phyloP scores from a whole-genome alignment of 2,888 invertebrate genomes.

The Pseudeuparius sepicola region DNA sequence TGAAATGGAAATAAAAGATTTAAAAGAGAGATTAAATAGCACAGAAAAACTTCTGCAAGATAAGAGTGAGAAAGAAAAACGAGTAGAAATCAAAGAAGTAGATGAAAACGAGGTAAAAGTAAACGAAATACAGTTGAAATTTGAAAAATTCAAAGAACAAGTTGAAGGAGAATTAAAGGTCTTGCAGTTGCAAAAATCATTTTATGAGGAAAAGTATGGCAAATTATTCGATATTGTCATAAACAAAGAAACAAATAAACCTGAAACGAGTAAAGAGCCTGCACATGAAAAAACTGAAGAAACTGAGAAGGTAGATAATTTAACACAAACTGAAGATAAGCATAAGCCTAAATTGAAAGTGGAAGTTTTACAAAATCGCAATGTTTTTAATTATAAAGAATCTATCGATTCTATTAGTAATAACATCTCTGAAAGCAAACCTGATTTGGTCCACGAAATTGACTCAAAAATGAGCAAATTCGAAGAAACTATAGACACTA shows the following conservation, averaged over 20 bases:
- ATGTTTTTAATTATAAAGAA: constrained; percentile 18
- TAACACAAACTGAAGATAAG: too few relatives aligned
- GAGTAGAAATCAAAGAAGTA: constrained; percentile 17
- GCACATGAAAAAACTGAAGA: too few relatives aligned
- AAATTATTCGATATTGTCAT: constrained; percentile 39
- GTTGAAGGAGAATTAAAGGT: constrained; percentile 37
- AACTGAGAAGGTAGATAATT: too few relatives aligned
- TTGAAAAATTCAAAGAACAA: constrained; percentile 34
- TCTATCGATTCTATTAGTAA: constrained; percentile 4
- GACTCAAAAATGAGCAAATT: constrained; percentile 25
- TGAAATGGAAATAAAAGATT: constrained; percentile 51
- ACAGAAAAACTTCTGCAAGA: constrained; percentile 47
- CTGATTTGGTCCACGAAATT: constrained; percentile 17
- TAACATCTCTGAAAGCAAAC: constrained; percentile 8
- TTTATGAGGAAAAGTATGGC: constrained; percentile 44
- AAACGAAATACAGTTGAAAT: constrained; percentile 33
- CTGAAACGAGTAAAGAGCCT: constrained; percentile 1
- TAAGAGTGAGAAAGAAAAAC: constrained; percentile 31
- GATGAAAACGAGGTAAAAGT: constrained; percentile 16
- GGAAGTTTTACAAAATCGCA: constrained; percentile 21
- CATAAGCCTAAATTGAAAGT: too few relatives aligned
- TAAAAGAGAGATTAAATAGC: constrained; percentile 51
- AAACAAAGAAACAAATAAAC: constrained; percentile 21
- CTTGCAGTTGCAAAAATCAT: constrained; percentile 44
- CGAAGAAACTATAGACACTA: constrained; percentile 23